Evolutionary conservation across 2,113 vertebrate genomes (phyloP), one percentile per base, ranked within the genome.

Genomic region (Phaethornis superciliosus): DNA sequence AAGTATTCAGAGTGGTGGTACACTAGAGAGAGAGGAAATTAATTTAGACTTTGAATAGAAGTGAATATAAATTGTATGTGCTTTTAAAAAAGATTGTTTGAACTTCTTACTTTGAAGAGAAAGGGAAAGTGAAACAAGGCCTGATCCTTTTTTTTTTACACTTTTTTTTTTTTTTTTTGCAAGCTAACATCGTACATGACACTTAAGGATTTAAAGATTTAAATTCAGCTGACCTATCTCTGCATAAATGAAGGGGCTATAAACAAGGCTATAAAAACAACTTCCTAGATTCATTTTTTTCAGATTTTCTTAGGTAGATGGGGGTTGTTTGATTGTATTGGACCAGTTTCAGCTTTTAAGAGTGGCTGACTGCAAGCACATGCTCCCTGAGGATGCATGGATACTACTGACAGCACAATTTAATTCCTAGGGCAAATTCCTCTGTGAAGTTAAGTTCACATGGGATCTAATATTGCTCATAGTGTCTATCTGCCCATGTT

Each of bases 41-140:
- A 11, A 93, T 94, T 88, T 95, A 74, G 81, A 76, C 92, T 96
- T 96, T 93, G 75, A 96, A 92, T 62, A 90, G 74, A 86, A 91
- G 69, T 77, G 40, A 51, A 28, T 91, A 94, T 94, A 42, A 95
- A 81, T 96, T 94, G 88, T 81, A 49, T 51, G 86, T 89, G 46
- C 69, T 94, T 85, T 88, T 52, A 17, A 76, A 95, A 88, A 81
- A 79, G 44, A 18, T 32, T 68, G 24, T 90, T 94, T 4, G 3
- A 72, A 65, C 37, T 40, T 72, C 4, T 0, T 77, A 30, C 23
- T 93, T 63, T 40, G 40, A 12, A 40, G 40, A 12, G 60, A 65
- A 85, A 91, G 21, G 30, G 9, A 65, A 90, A 91, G 24, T 28
- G 32, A 82, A 96, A 95, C 59, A 70, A 81, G 33, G 68, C 76